Evolutionary conservation across 1,140 invertebrate species (phyloP), one percentile per base, ranked within the genome.

Genomic region (Heliconius eleuchia): DNA sequence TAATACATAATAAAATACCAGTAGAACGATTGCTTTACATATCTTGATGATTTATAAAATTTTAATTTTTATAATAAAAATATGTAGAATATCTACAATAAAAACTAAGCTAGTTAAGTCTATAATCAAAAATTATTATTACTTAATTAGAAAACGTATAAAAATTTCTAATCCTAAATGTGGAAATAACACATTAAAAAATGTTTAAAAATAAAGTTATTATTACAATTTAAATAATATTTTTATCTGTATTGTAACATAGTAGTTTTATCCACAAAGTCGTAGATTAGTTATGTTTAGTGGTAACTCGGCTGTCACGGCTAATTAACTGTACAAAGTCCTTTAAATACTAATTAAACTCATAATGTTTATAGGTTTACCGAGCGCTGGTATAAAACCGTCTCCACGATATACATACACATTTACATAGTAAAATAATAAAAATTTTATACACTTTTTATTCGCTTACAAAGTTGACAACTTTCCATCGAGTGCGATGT

Each of bases 281-380:
- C 11, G 23, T 66, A 66, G 30, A 66, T 66, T 66, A 66, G 60
- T 66, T 66, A 66, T 66, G 23, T 66, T 66, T 66, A 16, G 60
- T 16, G 60, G 60, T 66, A 66, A 66, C 60, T 11, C 13, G 23
- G 60, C 60, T 66, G 30, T 30, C 60, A 27, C 60, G 60, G 60
- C 3, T 66, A 66, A 66, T 66, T 66, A 66, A 66, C 60, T 66
- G 60, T 16, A 66, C 60, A 66, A 66, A 66, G 60, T 66, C 60
- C 60, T 30, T 66, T 66, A 66, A 66, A 66, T 30, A 23, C 60
- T 66, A 30, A 66, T 66, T 66, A 66, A 66, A 66, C 60, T 66
- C 60, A 66, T 66, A 66, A 66, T 66, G 27, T 66, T 66, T 66
- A 66, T 66, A 13, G 13, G 57, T 66, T 66, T 66, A 66, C 60